Percentiles rank a stretch among this genome's conserved stretches.
Evolutionary conservation across 2,888 invertebrate species (phyloP).

Genomic region (Carterocephalus palaemon): DNA sequence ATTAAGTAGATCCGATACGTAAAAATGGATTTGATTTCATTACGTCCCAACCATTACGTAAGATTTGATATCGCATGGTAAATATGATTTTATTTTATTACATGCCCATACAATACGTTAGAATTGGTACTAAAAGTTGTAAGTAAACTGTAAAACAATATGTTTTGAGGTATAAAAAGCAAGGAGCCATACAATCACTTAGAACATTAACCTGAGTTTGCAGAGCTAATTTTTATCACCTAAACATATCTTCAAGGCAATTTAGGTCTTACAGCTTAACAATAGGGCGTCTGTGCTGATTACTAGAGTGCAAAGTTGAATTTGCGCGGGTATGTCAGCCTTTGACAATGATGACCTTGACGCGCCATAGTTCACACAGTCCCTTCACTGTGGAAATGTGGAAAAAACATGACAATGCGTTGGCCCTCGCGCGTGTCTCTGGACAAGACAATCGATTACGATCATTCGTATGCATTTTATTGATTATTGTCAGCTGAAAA

Average conservation of each 20-base stretch:
- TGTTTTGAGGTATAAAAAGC: slow-evolving; percentile 25
- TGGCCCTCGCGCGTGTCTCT: slow-evolving; percentile 60
- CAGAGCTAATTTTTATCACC: slow-evolving; percentile 18
- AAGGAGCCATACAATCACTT: slow-evolving; percentile 25
- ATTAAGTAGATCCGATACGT: slow-evolving; percentile 39
- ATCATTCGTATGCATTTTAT: slow-evolving; percentile 66
- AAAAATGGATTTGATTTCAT: slow-evolving; percentile 38
- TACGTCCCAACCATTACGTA: slow-evolving; percentile 26
- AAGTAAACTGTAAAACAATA: slow-evolving; percentile 26
- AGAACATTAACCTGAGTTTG: slow-evolving; percentile 24
- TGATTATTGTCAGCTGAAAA: slow-evolving; percentile 67
- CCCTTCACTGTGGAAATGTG: slow-evolving; percentile 75
- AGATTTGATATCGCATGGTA: slow-evolving; percentile 27
- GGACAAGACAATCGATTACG: slow-evolving; percentile 74
- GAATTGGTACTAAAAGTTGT: slow-evolving; percentile 19
- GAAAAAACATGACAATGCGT: slow-evolving; percentile 72
- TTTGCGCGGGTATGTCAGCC: slow-evolving; percentile 50
- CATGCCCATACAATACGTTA: slow-evolving; percentile 25
- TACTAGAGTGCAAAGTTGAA: slow-evolving; percentile 35
- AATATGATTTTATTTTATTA: slow-evolving; percentile 31
- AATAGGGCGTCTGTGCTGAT: slow-evolving; percentile 28
- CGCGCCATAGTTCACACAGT: slow-evolving; percentile 69
- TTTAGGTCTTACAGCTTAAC: slow-evolving; percentile 27
- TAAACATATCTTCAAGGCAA: slow-evolving; percentile 19
- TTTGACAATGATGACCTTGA: slow-evolving; percentile 71